Evolutionary conservation across 2,797 vertebrate species (phyloP), one percentile per base, ranked within the genome.

Genomic region (Rousettus madagascariensis): DNA sequence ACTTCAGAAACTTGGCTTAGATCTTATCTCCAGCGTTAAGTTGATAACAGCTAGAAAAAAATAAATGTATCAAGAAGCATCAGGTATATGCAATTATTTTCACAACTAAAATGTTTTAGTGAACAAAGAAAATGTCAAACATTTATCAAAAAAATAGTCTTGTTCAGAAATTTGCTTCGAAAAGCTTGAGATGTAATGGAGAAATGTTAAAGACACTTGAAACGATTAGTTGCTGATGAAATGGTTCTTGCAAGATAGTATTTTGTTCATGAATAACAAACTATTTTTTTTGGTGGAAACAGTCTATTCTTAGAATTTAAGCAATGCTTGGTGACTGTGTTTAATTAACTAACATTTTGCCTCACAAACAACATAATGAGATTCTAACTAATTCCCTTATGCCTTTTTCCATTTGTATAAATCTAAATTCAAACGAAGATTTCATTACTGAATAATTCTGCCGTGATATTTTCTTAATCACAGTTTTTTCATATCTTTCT

Each of bases 51-150:
- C 30, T 91, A 33, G 63, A 20, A 63, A 94, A 63, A 94, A 90
- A 80, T 20, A 96, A 87, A 92, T 53, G 9, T 53, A 88, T 41
- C 53, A 77, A 90, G 55, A 94, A 13, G 49, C 53, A 94, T 80
- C 71, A 83, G 68, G 61, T 24, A 94, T 68, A 63, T 43, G 55
- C 20, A 89, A 57, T 94, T 96, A 77, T 84, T 96, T 96, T 93
- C 57, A 95, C 46, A 88, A 93, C 57, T 82, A 95, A 94, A 93
- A 96, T 53, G n/a, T 69, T 80, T 91, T 65, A 26, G 22, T 77
- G 33, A 53, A 80, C 51, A 94, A 91, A 91, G 86, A 95, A 92
- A 97, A 96, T 66, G 93, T 90, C 84, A 96, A 93, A 71, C 63
- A 92, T 94, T 89, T 86, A 53, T 92, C 79, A 75, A 41, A 77